Evolutionary conservation across 2,113 vertebrate species (phyloP).

Genomic region (Anoura caudifer): DNA sequence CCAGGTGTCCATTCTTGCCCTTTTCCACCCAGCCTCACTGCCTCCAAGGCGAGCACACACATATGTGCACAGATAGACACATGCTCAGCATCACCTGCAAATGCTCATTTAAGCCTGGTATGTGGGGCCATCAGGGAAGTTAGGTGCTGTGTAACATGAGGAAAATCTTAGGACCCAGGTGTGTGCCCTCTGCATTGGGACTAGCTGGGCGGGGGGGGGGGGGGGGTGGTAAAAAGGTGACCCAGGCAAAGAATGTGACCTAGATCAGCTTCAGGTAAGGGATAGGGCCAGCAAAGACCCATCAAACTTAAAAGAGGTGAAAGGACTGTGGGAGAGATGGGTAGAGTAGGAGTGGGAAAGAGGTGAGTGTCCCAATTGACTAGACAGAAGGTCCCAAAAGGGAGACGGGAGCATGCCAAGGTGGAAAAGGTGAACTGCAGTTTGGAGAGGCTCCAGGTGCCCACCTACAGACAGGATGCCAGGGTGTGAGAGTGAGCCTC

Average conservation of each 20-base stretch:
- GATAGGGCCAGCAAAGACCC: not conserved
- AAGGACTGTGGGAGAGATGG: not conserved
- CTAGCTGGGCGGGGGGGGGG: too few relatives aligned
- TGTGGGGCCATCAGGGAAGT: not conserved
- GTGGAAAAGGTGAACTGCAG: too few relatives aligned
- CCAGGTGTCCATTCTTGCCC: not conserved
- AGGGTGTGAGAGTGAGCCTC: too few relatives aligned
- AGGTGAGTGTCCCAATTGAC: not conserved
- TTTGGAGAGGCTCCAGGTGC: not conserved
- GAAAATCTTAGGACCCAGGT: not conserved
- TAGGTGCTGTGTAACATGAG: not conserved
- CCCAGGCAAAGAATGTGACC: not conserved
- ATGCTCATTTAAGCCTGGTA: not conserved
- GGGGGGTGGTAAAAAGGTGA: not conserved
- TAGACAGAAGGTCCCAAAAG: not conserved
- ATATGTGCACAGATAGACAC: accelerated
- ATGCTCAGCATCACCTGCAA: not conserved
- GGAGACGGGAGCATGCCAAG: too few relatives aligned
- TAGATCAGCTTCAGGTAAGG: not conserved
- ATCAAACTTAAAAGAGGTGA: not conserved
- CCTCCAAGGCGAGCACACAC: not conserved
- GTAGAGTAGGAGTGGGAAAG: not conserved
- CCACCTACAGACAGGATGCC: not conserved
- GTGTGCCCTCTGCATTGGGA: not conserved
- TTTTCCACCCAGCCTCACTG: not conserved